A percentile compares a stretch with the other conserved stretches of the same genome.
phyloP scores from a whole-genome alignment of 2,797 vertebrate species.

The Pseudochaenichthys georgianus region DNA sequence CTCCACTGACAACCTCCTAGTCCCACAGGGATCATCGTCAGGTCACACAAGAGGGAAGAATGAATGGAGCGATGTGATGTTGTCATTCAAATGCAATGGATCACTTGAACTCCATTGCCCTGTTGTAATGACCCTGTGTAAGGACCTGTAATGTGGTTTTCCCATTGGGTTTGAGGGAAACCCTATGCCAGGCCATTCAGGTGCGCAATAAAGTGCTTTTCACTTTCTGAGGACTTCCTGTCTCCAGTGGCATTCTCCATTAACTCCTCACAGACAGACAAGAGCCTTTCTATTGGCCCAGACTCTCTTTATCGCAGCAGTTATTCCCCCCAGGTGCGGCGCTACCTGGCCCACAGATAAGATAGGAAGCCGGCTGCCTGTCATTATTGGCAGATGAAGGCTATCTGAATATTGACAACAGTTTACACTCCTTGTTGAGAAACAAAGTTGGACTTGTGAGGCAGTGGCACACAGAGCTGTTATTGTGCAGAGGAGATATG shows the following conservation, averaged over 20 bases:
- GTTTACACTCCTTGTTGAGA: conserved; percentile 77
- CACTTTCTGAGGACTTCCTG: conserved; percentile 85
- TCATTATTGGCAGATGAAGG: conserved; percentile 78
- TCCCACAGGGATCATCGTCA: conserved; percentile 70
- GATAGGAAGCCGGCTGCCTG: conserved; percentile 75
- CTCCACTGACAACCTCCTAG: conserved; percentile 61
- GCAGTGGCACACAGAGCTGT: conserved; percentile 59
- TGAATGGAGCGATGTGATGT: conserved; percentile 77
- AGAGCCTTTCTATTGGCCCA: conserved; percentile 78
- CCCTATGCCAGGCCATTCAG: conserved; percentile 80
- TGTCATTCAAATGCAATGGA: conserved; percentile 79
- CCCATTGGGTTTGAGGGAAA: conserved; percentile 79
- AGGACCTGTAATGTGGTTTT: conserved; percentile 78
- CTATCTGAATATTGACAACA: conserved; percentile 78
- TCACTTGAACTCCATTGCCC: conserved; percentile 78
- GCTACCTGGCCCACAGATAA: conserved; percentile 80
- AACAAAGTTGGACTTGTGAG: conserved; percentile 81
- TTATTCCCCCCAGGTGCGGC: conserved; percentile 76
- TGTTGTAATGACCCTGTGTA: conserved; percentile 79
- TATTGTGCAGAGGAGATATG: conserved; percentile 85
- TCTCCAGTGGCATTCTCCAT: conserved; percentile 85
- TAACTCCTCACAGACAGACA: conserved; percentile 78
- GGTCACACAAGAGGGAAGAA: conserved; percentile 64
- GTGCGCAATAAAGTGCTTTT: conserved; percentile 82
- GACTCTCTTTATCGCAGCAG: conserved; percentile 75